Percentiles rank a stretch among this genome's conserved stretches.
Evolutionary conservation across 2,888 invertebrate species (phyloP).

Genomic region (Nebria brevicollis): DNA sequence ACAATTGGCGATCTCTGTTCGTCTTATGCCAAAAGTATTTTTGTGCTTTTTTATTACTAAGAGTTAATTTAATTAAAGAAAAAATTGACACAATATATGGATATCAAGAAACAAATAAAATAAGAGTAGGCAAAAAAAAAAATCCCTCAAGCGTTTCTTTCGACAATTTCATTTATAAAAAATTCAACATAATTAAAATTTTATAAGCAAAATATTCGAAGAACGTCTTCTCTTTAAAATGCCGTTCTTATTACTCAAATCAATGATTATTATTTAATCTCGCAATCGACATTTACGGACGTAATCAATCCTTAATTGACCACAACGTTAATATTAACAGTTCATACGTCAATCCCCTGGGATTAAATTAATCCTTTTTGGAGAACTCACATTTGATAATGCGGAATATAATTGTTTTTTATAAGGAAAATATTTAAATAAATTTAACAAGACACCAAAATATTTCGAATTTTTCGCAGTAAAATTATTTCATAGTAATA

Average conservation of each 20-base stretch:
- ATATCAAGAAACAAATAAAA: no score
- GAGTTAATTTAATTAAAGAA: no score
- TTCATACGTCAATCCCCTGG: neutral
- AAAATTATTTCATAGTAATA: neutral
- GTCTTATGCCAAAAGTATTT: no score
- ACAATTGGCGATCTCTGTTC: no score
- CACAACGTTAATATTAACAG: neutral
- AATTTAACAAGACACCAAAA: neutral
- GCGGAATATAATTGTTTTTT: neutral
- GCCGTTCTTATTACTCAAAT: neutral
- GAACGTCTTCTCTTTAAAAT: neutral
- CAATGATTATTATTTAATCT: neutral
- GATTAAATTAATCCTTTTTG: neutral
- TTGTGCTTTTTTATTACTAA: no score
- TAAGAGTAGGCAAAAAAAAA: no score
- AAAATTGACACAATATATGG: no score
- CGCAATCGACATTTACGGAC: neutral
- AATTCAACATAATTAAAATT: neutral
- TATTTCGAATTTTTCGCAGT: neutral
- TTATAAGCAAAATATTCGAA: neutral
- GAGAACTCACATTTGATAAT: neutral
- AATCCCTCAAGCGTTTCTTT: neutral
- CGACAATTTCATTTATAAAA: neutral
- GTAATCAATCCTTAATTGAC: neutral
- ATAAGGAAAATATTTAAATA: no score